A percentile compares a stretch with the other conserved stretches of the same genome.
Conservation (phyloP, 2,888 invertebrate genomes). For the Pseudococcus jackbeardsleyi region DNA sequence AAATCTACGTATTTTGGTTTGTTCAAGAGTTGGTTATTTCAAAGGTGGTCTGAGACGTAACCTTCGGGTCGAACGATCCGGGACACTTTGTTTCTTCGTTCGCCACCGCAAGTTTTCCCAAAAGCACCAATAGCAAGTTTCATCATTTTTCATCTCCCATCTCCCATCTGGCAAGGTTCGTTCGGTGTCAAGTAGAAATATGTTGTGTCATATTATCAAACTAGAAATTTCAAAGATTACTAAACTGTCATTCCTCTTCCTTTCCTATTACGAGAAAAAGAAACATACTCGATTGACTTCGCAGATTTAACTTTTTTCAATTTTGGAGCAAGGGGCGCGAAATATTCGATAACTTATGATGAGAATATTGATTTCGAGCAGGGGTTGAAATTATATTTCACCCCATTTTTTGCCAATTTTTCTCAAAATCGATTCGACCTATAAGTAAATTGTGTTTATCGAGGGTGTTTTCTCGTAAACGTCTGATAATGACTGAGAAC, state of each 20-base stretch:
- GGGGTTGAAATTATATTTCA: neutral
- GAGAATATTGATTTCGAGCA: neutral
- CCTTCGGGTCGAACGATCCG: neutral
- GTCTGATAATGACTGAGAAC: neutral
- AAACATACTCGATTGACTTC: neutral
- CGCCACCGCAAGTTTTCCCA: neutral
- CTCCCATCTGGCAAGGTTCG: neutral
- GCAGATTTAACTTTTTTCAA: neutral
- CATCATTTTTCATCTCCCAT: neutral
- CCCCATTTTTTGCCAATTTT: neutral
- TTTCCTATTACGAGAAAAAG: neutral
- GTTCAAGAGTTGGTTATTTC: neutral
- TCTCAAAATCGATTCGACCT: neutral
- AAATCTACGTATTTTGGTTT: slow-evolving; percentile 5
- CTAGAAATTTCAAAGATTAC: neutral
- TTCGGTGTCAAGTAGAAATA: neutral
- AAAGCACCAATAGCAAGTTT: neutral
- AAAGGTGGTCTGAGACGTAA: neutral
- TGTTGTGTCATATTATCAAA: neutral
- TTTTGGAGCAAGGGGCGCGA: neutral
- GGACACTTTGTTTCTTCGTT: neutral
- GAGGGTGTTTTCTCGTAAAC: slow-evolving; percentile 11
- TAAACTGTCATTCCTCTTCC: neutral
- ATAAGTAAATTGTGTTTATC: slow-evolving; percentile 14
- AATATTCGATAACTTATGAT: neutral